Percentiles rank a stretch among this genome's conserved stretches.
Evolutionary conservation across 2,113 vertebrate genomes (phyloP).

Genomic region (Eretmochelys imbricata): DNA sequence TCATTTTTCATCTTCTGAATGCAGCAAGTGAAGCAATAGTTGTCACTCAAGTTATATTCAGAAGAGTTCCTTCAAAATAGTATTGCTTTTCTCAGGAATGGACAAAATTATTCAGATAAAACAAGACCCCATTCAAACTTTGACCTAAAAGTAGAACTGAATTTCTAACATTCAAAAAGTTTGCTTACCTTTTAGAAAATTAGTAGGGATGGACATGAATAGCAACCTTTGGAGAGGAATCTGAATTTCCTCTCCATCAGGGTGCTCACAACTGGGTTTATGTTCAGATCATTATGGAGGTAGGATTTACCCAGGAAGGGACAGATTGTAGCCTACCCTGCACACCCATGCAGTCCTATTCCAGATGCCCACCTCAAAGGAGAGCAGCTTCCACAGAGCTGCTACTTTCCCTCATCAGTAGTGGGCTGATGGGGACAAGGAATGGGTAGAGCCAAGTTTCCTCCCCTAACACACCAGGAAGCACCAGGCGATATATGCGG

Average conservation of each 20-base stretch:
- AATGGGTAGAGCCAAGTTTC: rapidly evolving
- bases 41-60: neutral
- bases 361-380: neutral
- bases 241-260: neutral
- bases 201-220: neutral
- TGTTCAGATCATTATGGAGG: neutral
- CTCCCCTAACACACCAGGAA: neutral
- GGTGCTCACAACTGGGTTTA: neutral
- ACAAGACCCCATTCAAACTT: neutral
- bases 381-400: neutral
- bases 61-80: neutral
- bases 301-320: neutral
- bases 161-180: neutral
- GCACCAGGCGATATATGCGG: neutral
- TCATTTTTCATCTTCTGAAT: neutral
- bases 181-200: neutral
- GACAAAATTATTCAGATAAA: neutral
- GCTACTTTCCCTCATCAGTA: neutral
- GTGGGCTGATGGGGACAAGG: neutral
- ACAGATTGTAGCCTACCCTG: neutral
- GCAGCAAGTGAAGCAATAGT: neutral
- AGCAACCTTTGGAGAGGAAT: neutral
- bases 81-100: neutral
- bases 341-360: neutral
- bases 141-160: neutral